These are phyloP conservation scores for Amphimedon queenslandica DNA, from an alignment of 37 sponge, comb jelly and placozoan genomes.

Conservation along the genomic window DNA sequence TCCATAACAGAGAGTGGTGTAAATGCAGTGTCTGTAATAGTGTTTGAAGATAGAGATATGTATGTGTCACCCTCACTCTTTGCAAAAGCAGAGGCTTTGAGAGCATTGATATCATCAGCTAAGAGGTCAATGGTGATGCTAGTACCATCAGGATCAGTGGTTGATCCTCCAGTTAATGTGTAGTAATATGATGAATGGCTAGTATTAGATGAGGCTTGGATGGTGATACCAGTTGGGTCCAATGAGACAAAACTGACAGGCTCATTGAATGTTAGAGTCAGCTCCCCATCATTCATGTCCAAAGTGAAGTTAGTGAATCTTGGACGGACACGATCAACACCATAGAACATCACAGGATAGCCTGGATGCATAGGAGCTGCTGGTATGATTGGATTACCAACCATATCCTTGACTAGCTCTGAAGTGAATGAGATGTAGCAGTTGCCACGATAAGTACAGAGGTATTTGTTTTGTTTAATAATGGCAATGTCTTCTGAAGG, in stretches of 20 bases:
- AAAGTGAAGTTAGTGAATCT: slow-evolving; percentile 52
- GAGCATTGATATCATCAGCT: slow-evolving; percentile 43
- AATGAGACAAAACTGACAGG: slow-evolving; percentile 71
- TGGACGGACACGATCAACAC: slow-evolving; percentile 53
- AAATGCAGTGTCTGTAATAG: slow-evolving; percentile 81
- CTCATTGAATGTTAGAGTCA: slow-evolving; percentile 82
- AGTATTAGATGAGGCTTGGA: slow-evolving; percentile 62
- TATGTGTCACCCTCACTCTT: slow-evolving; percentile 69
- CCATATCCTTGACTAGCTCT: slow-evolving; percentile 69
- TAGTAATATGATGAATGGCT: slow-evolving; percentile 22
- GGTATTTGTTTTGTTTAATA: slow-evolving; percentile 53
- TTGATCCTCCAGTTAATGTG: slow-evolving; percentile 46
- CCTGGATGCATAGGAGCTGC: slow-evolving; percentile 45
- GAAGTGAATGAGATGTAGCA: slow-evolving; percentile 87
- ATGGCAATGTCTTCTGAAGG: slow-evolving; percentile 25
- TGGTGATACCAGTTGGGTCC: slow-evolving; percentile 59
- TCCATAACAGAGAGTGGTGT: slow-evolving; percentile 60
- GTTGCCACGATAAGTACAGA: slow-evolving; percentile 79
- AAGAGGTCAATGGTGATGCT: slow-evolving; percentile 43
- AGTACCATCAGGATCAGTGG: slow-evolving; percentile 38
- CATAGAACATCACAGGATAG: slow-evolving; percentile 53
- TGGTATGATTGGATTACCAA: slow-evolving; percentile 51
- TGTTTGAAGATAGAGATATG: slow-evolving; percentile 33
- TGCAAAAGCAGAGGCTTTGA: slow-evolving; percentile 78
- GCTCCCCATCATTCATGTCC: slow-evolving; percentile 50